Base-by-base conservation (phyloP, 1,140 invertebrate genomes). In the Brachionus angularis region DNA sequence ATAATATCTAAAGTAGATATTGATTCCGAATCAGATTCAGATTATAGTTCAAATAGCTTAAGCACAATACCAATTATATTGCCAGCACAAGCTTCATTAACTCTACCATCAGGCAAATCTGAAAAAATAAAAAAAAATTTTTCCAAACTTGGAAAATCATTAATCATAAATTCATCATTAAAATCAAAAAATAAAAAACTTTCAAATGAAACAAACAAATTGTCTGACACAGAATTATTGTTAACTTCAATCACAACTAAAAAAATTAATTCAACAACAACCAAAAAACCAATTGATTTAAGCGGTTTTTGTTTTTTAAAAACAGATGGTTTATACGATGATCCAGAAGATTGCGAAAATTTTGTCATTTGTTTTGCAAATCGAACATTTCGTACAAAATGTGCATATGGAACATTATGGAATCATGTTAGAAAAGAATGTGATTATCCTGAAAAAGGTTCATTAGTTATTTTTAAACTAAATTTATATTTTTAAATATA, bases 321-420 rank as follows among this genome's bases (percentile, higher is more conserved):
- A 67, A 67, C 42, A 67, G 62, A 67, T 34, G 62, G 62, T 31
- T 27, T 67, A 25, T 67, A 47, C 29, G 47, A 42, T 47, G 62
- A 67, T 50, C 62, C 62, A 4, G 29, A 33, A 18, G 47, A 67
- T 50, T 67, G 62, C 18, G 62, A 67, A n/a, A 67, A 33, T 46
- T 67, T 67, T 67, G 47, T 67, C 47, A 67, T 67, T 47, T 67
- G 62, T 67, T 67, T 47, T 67, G 62, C 62, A 2, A 67, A 67
- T 50, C 16, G 62, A 25, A 67, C 62, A 10, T 67, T 67, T 31
- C 33, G 36, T 23, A 67, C 62, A 21, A 67, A 67, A 67, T 67
- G 62, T 50, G 62, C 62, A 36, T 67, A 67, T 42, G 62, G 62
- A 8, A 67, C 62, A n/a, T 23, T 67, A 16, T 67, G 62, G 62